A percentile compares a stretch with the other conserved stretches of the same genome.
Conservation (phyloP, 2,797 vertebrate species). For the Dryobates pubescens region DNA sequence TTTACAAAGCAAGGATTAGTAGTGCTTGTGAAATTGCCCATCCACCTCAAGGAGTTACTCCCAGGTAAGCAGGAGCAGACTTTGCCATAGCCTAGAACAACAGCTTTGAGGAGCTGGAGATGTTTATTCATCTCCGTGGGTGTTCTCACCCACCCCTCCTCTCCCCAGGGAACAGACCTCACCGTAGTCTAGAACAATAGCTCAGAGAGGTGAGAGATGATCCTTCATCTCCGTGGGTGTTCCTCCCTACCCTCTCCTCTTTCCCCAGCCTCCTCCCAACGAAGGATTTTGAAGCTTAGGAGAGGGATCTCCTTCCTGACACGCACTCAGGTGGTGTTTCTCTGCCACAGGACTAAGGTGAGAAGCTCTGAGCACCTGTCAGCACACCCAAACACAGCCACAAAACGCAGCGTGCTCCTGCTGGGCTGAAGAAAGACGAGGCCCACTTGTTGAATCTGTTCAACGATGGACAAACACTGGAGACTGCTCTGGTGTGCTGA, state of each 20-base stretch:
- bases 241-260: constrained; percentile 25
- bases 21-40: not conserved
- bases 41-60: not conserved
- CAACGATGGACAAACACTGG: not conserved
- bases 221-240: constrained; percentile 66
- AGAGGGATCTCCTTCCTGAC: not conserved
- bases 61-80: not conserved
- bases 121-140: constrained; percentile 51
- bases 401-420: rapidly evolving
- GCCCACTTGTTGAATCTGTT: not conserved
- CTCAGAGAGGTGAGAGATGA: not conserved
- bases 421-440: not conserved
- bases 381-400: not conserved
- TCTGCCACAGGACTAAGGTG: not conserved
- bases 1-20: constrained; percentile 6
- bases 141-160: constrained; percentile 30
- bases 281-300: not conserved
- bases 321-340: not conserved
- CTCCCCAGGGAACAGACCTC: constrained; percentile 36
- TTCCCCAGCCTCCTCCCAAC: not conserved
- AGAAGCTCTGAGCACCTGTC: not conserved
- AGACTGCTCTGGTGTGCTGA: too few species aligned
- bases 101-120: not conserved
- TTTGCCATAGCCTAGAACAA: not conserved
- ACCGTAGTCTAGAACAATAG: constrained; percentile 6